Base-by-base conservation (phyloP, 2,113 vertebrate genomes). In the Cyprinodon variegatus region DNA sequence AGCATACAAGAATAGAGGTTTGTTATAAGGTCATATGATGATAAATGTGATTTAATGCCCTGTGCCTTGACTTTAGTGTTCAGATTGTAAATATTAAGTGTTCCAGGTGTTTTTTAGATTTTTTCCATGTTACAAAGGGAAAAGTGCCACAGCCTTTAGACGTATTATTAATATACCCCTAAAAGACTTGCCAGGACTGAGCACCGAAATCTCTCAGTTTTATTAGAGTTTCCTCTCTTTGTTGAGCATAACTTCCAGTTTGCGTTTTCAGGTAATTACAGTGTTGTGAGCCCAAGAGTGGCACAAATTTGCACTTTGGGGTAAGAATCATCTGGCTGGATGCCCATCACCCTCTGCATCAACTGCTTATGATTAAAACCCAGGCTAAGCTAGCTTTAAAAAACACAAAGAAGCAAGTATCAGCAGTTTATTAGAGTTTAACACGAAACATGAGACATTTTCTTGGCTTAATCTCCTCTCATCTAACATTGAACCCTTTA, bases 241-340 rank as follows among this genome's bases (percentile, higher is more conserved):
- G 90, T 91, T 86, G 89, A 86, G 79, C 92, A 93, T 93, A 93
- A 90, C 92, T 94, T 93, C 88, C 89, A 93, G 92, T 94, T 93
- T 93, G 93, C 87, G 83, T 94, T 93, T 91, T 87, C 90, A 89
- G 93, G 91, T 95, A 94, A 95, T 95, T 94, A 94, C 85, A 95
- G 90, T 77, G 84, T 90, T 90, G 83, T 78, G 83, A 89, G 85
- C 86, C 82, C 83, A 50, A 78, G 90, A 93, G 88, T 94, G 92
- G 90, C 92, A 94, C 90, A 94, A 93, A 94, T 93, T 78, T 90
- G 91, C 88, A 92, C 90, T 93, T 93, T 92, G 87, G 86, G 86
- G 70, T 66, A 88, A 92, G 89, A 92, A 93, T 93, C 90, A 90
- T 83, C 91, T 95, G 93, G 92, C 91, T 90, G 74, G 59, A 72